Percentiles rank a stretch among this genome's conserved stretches.
These are phyloP conservation scores for Allophyes oxyacanthae DNA, from an alignment of 2,888 invertebrate genomes.

Conservation along the genomic window DNA sequence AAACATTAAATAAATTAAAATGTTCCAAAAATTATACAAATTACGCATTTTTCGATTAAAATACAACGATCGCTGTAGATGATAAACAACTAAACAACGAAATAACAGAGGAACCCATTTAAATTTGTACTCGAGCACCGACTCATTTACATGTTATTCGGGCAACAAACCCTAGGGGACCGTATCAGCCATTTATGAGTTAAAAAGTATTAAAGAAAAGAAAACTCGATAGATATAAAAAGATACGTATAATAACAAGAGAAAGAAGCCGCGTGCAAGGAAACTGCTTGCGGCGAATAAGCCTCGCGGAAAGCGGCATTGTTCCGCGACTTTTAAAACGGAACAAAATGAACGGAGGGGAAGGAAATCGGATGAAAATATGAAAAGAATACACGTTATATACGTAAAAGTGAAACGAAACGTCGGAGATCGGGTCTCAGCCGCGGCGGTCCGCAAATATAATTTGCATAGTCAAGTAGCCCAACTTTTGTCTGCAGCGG, in stretches of 20 bases:
- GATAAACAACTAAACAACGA: slow-evolving; percentile 67
- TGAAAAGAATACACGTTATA: slow-evolving; percentile 88
- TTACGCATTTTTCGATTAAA: slow-evolving; percentile 58
- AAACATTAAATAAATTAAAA: slow-evolving; percentile 57
- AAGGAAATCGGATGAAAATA: slow-evolving; percentile 89
- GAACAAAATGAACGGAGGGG: slow-evolving; percentile 87
- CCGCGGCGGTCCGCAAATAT: slow-evolving; percentile 89
- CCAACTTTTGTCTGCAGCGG: slow-evolving; percentile 88
- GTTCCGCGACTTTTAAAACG: slow-evolving; percentile 87
- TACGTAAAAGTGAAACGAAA: slow-evolving; percentile 87
- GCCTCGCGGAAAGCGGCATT: slow-evolving; percentile 86
- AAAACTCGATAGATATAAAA: slow-evolving; percentile 86
- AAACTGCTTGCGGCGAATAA: slow-evolving; percentile 87
- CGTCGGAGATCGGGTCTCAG: slow-evolving; percentile 86
- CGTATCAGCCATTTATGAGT: slow-evolving; percentile 88
- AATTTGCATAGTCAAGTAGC: slow-evolving; percentile 90
- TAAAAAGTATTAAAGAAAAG: slow-evolving; percentile 88
- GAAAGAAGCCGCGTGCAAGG: slow-evolving; percentile 84
- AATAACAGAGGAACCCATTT: slow-evolving; percentile 76
- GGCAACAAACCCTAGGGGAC: slow-evolving; percentile 86
- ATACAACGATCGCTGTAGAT: slow-evolving; percentile 59
- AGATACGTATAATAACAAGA: slow-evolving; percentile 85
- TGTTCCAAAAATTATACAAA: slow-evolving; percentile 55
- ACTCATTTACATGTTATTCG: slow-evolving; percentile 89
- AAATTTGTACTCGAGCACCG: slow-evolving; percentile 78